Percentiles rank a stretch among this genome's conserved stretches.
These are phyloP conservation scores for Malurus alboscapulatus DNA, from an alignment of 2,113 vertebrate species.

Conservation along the genomic window DNA sequence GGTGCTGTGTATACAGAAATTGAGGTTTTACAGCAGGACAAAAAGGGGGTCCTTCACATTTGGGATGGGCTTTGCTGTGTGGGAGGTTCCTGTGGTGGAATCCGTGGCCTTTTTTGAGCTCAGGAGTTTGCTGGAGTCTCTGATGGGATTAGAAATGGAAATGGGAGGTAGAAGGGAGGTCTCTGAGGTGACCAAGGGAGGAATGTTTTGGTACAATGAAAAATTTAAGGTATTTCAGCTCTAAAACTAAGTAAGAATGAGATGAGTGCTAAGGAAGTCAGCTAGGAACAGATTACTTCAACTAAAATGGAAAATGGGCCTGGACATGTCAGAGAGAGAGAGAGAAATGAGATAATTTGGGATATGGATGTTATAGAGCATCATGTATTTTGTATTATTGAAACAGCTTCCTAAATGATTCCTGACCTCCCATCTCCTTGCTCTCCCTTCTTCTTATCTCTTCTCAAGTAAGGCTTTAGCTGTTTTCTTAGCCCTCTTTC, in stretches of 20 bases:
- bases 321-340: background rate
- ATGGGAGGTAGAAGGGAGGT: background rate
- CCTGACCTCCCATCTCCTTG: background rate
- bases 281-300: background rate
- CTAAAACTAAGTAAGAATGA: background rate
- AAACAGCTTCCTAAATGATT: background rate
- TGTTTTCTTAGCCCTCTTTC: background rate
- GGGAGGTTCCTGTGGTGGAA: background rate
- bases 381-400: background rate
- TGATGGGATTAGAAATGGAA: background rate
- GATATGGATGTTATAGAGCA: background rate
- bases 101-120: background rate
- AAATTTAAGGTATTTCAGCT: background rate
- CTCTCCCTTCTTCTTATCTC: background rate
- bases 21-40: background rate
- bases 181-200: background rate
- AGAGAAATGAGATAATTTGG: background rate
- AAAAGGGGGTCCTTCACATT: background rate
- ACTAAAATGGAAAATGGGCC: background rate
- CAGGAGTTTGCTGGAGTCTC: background rate
- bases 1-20: background rate
- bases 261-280: background rate
- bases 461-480: background rate
- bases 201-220: background rate
- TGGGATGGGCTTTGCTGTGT: background rate